These are phyloP conservation scores for Montipora capitata DNA, from an alignment of 92 coral and sea anemone species.

Conservation along the genomic window DNA sequence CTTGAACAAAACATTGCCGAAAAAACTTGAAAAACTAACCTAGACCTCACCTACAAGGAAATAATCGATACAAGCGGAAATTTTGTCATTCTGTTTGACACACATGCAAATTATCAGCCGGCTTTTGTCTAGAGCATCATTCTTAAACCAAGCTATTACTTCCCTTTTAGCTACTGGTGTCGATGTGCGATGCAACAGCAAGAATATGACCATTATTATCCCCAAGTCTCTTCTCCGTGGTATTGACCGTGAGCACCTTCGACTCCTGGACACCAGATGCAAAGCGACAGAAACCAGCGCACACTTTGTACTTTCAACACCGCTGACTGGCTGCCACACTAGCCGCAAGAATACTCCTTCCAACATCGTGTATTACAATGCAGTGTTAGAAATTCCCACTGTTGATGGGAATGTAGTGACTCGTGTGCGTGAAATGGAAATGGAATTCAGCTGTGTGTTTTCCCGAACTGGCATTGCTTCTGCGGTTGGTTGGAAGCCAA, in stretches of 20 bases:
- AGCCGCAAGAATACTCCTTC: conserved; percentile 71
- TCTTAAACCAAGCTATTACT: neutral
- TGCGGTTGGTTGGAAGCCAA: conserved; percentile 43
- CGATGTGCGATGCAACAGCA: conserved; percentile 68
- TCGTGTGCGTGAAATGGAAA: conserved; percentile 69
- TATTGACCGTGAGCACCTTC: conserved; percentile 75
- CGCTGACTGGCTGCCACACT: conserved; percentile 80
- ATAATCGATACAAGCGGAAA: too few species aligned
- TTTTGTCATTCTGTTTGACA: too few species aligned
- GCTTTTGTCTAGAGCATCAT: too few species aligned
- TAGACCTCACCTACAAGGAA: too few species aligned
- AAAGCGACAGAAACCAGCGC: conserved; percentile 77
- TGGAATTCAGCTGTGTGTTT: conserved; percentile 52
- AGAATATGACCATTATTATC: conserved; percentile 77
- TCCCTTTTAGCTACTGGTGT: conserved; percentile 67
- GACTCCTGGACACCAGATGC: conserved; percentile 78
- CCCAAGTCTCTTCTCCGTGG: conserved; percentile 82
- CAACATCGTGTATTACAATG: conserved; percentile 78
- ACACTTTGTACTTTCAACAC: conserved; percentile 71
- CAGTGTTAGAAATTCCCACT: conserved; percentile 69
- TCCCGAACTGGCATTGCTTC: conserved; percentile 15
- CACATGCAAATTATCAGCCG: too few species aligned
- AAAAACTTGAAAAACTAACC: too few species aligned
- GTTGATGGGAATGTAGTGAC: conserved; percentile 73
- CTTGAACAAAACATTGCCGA: too few species aligned